A percentile compares a stretch with the other conserved stretches of the same genome.
phyloP scores from a whole-genome alignment of 2,797 vertebrate species.

The Ara ararauna region DNA sequence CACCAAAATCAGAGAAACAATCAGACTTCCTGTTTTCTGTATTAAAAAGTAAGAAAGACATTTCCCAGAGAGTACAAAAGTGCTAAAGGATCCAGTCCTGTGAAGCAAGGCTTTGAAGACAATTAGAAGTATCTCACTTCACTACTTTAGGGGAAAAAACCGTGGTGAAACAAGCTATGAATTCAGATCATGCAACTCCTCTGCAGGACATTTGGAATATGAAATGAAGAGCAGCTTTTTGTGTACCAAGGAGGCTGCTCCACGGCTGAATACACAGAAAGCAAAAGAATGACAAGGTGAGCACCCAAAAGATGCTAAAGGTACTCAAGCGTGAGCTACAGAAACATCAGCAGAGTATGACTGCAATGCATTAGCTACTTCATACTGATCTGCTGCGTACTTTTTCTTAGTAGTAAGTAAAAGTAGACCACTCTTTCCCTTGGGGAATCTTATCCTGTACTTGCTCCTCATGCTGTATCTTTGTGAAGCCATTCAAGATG shows the following conservation, averaged over 20 bases:
- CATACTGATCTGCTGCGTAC: accelerated
- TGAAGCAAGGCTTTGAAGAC: background rate
- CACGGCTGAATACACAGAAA: background rate
- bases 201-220: background rate
- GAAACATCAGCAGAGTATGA: background rate
- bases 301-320: background rate
- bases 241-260: background rate
- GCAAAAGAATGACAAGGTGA: background rate
- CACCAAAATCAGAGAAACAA: background rate
- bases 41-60: background rate
- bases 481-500: background rate
- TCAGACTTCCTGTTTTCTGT: background rate
- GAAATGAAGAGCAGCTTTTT: background rate
- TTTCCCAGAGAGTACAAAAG: background rate
- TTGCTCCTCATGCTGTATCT: background rate
- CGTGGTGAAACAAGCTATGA: background rate
- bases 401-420: background rate
- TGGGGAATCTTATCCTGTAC: background rate
- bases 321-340: accelerated
- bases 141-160: background rate
- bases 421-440: accelerated
- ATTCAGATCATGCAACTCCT: background rate
- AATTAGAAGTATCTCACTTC: background rate
- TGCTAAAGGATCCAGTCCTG: background rate
- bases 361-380: background rate